Conservation (phyloP, 2,113 vertebrate species). For the Nothoprocta pentlandii region DNA sequence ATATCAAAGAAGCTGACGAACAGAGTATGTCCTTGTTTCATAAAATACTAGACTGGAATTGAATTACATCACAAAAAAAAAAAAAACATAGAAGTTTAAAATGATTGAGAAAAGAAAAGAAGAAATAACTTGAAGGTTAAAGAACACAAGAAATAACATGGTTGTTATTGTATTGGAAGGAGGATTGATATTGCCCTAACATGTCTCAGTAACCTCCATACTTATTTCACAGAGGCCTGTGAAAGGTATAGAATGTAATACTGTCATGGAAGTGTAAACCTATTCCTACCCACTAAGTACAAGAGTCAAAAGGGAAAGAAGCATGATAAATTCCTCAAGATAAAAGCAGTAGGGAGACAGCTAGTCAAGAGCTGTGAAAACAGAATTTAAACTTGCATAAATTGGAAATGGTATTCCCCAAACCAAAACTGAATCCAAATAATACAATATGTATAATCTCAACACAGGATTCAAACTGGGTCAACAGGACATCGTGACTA, state of each 20-base stretch:
- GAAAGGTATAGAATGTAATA: background rate
- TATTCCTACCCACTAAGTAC: conserved; percentile 27
- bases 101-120: background rate
- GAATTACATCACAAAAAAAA: background rate
- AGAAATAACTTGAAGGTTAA: background rate
- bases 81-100: background rate
- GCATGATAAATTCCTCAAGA: conserved; percentile 41
- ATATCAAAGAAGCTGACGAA: background rate
- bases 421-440: conserved; percentile 42
- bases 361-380: conserved; percentile 55
- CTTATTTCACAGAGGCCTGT: background rate
- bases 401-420: conserved; percentile 31
- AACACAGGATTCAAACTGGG: conserved; percentile 41
- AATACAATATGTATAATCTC: conserved; percentile 19
- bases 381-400: conserved; percentile 58
- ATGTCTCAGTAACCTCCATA: background rate
- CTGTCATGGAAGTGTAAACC: conserved; percentile 27
- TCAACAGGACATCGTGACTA: conserved; percentile 30
- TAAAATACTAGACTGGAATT: background rate
- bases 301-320: background rate
- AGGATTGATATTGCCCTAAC: background rate
- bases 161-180: background rate
- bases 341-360: conserved; percentile 17
- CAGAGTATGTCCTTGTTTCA: background rate
- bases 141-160: rapidly evolving